A percentile compares a stretch with the other conserved stretches of the same genome.
Evolutionary conservation across 1,140 invertebrate species (phyloP).

Genomic region (Penaeus vannamei): DNA sequence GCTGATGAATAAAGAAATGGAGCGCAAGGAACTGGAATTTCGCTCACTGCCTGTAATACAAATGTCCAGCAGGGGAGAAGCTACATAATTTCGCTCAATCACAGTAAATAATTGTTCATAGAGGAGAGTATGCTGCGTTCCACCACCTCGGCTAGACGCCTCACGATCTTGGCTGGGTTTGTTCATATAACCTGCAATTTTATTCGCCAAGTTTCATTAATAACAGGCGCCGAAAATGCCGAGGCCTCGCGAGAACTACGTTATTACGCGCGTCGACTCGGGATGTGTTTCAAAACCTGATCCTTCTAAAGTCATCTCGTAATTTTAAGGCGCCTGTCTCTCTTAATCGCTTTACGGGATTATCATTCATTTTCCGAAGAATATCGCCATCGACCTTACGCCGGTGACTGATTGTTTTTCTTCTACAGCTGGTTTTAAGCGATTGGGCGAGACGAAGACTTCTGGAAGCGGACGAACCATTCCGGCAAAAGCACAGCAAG

Average conservation of each 20-base stretch:
- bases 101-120: conserved; percentile 63
- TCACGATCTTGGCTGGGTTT: conserved; percentile 42
- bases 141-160: background rate
- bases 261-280: conserved; percentile 51
- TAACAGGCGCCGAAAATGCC: conserved; percentile 49
- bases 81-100: conserved; percentile 65
- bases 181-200: conserved; percentile 16
- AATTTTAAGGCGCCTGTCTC: too few relatives aligned
- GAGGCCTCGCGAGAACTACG: conserved; percentile 48
- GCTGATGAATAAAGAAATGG: conserved; percentile 48
- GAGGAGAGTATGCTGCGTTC: conserved; percentile 41
- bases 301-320: conserved; percentile 29
- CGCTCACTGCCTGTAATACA: conserved; percentile 53
- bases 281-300: conserved; percentile 55
- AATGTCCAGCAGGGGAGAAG: conserved; percentile 61
- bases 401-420: too few relatives aligned
- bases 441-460: conserved; percentile 19
- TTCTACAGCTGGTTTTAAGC: too few relatives aligned
- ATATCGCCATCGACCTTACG: too few relatives aligned
- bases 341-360: too few relatives aligned
- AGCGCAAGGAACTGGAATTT: conserved; percentile 16
- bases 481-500: conserved; percentile 62
- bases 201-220: conserved; percentile 46
- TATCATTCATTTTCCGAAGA: too few relatives aligned
- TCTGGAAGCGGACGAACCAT: conserved; percentile 45